Conservation (phyloP, 2,888 invertebrate species). For the Adelognathus sp. region DNA sequence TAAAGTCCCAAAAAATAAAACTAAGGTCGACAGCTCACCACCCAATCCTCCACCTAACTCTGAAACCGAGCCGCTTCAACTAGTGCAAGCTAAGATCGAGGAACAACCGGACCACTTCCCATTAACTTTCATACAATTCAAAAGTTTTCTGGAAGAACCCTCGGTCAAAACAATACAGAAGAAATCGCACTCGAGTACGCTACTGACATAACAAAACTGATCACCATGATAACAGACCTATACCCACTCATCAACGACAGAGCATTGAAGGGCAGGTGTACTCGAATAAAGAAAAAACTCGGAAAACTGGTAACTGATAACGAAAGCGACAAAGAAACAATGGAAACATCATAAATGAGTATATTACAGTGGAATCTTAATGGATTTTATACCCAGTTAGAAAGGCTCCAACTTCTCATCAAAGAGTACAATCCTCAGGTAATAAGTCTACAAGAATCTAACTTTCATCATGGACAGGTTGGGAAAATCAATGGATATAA, state of each 20-base stretch:
- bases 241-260: not conserved
- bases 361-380: not conserved
- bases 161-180: not conserved
- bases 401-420: not conserved
- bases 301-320: not conserved
- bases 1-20: not conserved
- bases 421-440: not conserved
- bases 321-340: not conserved
- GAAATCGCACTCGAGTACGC: conserved; percentile 1
- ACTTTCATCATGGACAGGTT: not conserved
- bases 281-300: not conserved
- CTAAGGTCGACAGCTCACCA: not conserved
- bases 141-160: conserved; percentile 15
- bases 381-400: not conserved
- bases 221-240: not conserved
- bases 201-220: not conserved
- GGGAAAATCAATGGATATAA: conserved; percentile 11
- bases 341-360: not conserved
- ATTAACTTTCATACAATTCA: not conserved
- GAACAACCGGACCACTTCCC: not conserved
- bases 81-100: not conserved
- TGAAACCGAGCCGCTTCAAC: not conserved
- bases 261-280: not conserved
- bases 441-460: not conserved
- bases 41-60: not conserved